Evolutionary conservation across 2,113 vertebrate species (phyloP), one percentile per base, ranked within the genome.

Genomic region (Climacteris rufus): DNA sequence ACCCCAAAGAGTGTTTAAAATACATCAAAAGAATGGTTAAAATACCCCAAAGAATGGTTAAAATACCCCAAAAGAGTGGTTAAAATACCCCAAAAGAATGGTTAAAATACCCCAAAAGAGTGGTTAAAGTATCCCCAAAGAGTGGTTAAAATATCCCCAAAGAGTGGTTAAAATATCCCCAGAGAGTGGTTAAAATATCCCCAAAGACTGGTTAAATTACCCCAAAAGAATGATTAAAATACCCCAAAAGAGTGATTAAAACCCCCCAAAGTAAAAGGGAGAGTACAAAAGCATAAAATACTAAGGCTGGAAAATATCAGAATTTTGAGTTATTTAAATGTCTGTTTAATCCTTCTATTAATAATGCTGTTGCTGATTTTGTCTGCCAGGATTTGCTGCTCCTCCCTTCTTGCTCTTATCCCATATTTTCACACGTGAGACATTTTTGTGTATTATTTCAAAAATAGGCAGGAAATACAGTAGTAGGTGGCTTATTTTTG

Each of bases 241-340:
- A n/a, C n/a, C n/a, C n/a, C n/a, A n/a, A n/a, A n/a, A n/a, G n/a
- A n/a, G n/a, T n/a, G n/a, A n/a, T n/a, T n/a, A n/a, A n/a, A n/a
- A n/a, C n/a, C n/a, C n/a, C n/a, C n/a, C n/a, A n/a, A n/a, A n/a
- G n/a, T n/a, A n/a, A n/a, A 15, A 54, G 49, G 9, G 17, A 70
- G 20, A 45, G 18, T 7, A 11, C 5, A 4, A 64, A 68, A 78
- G 7, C 20, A 33, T 13, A 7, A 59, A n/a, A 23, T 1, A 1
- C 13, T 45, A 28, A 59, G 20, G 30, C 9, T 39, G 2, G 1
- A 4, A 53, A 54, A 42, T 4, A 11, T 2, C 0, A 3, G n/a
- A 63, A 11, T 60, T 2, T 37, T 53, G 39, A 28, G 59, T 2
- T 54, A 12, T 42, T n/a, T 42, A 14, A 56, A 15, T 1, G 31